These are phyloP conservation scores for Drosophila colorata DNA, from an alignment of 2,888 invertebrate species.

Conservation along the genomic window DNA sequence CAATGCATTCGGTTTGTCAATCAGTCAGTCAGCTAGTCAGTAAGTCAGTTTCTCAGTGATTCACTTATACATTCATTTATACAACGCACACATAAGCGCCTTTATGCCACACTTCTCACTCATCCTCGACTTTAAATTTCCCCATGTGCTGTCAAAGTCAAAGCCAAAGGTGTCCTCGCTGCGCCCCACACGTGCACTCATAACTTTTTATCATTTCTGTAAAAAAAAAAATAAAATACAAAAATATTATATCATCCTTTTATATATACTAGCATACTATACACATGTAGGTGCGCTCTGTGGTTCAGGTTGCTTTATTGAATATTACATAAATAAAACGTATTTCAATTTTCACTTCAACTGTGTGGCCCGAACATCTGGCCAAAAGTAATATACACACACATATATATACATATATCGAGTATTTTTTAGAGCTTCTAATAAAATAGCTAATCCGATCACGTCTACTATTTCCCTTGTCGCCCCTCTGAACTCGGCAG, in stretches of 20 bases:
- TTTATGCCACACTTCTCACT: slow-evolving; percentile 9
- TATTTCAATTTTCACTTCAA: slow-evolving; percentile 73
- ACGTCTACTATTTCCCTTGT: slow-evolving; percentile 52
- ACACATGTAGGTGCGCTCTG: slow-evolving; percentile 16
- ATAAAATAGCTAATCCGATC: slow-evolving; percentile 80
- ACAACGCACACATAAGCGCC: slow-evolving; percentile 32
- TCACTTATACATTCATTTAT: slow-evolving; percentile 67
- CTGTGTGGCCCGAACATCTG: slow-evolving; percentile 1
- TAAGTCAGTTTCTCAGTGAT: slow-evolving; percentile 37
- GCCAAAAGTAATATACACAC: not conserved
- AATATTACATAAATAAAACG: slow-evolving; percentile 72
- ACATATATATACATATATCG: slow-evolving; percentile 14
- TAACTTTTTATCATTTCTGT: slow-evolving; percentile 68
- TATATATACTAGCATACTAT: slow-evolving; percentile 12
- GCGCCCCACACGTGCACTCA: slow-evolving; percentile 44
- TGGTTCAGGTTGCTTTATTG: slow-evolving; percentile 50
- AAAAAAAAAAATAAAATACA: slow-evolving; percentile 16
- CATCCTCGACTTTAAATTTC: not conserved
- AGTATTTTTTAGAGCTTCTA: slow-evolving; percentile 66
- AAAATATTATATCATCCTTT: slow-evolving; percentile 23
- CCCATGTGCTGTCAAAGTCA: slow-evolving; percentile 39
- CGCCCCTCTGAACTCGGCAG: slow-evolving; percentile 28
- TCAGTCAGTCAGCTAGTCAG: slow-evolving; percentile 35
- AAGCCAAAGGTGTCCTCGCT: slow-evolving; percentile 50
- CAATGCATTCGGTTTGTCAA: slow-evolving; percentile 57